These are phyloP conservation scores for Hycleus phaleratus DNA, from an alignment of 1,140 invertebrate genomes.

Conservation along the genomic window DNA sequence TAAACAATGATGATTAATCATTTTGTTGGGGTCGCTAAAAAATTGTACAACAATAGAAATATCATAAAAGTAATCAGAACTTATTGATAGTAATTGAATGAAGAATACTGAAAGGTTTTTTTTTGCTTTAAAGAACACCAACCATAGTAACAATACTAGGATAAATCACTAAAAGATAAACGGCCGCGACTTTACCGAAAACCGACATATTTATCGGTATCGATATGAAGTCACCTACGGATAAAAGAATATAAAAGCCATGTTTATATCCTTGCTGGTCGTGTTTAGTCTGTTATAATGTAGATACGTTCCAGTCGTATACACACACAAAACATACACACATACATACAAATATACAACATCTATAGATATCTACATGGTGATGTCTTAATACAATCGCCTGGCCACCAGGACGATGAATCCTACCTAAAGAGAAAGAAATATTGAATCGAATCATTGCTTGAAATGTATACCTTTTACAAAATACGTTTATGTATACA, in stretches of 20 bases:
- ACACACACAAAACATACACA: neutral
- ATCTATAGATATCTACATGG: neutral
- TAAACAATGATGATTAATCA: too few species aligned
- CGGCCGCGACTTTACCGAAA: slow-evolving; percentile 15
- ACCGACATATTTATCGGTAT: slow-evolving; percentile 22
- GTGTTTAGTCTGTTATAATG: slow-evolving; percentile 21
- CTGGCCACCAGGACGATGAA: slow-evolving; percentile 11
- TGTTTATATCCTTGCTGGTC: slow-evolving; percentile 20
- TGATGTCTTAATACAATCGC: slow-evolving; percentile 17
- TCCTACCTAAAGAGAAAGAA: slow-evolving; percentile 5
- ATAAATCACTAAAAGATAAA: slow-evolving; percentile 21
- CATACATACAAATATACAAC: neutral
- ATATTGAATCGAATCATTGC: neutral
- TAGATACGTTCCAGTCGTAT: slow-evolving; percentile 15
- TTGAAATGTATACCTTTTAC: too few species aligned
- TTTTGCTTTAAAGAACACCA: too few species aligned
- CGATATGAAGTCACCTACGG: slow-evolving; percentile 21
- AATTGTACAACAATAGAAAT: too few species aligned
- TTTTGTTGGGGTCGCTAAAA: too few species aligned
- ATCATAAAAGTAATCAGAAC: too few species aligned
- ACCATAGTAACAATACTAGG: slow-evolving; percentile 13
- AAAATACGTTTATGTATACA: too few species aligned
- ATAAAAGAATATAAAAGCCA: slow-evolving; percentile 21
- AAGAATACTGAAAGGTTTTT: too few species aligned
- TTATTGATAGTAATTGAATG: too few species aligned